Conservation (phyloP, 2,113 vertebrate species). For the Sturnus vulgaris region DNA sequence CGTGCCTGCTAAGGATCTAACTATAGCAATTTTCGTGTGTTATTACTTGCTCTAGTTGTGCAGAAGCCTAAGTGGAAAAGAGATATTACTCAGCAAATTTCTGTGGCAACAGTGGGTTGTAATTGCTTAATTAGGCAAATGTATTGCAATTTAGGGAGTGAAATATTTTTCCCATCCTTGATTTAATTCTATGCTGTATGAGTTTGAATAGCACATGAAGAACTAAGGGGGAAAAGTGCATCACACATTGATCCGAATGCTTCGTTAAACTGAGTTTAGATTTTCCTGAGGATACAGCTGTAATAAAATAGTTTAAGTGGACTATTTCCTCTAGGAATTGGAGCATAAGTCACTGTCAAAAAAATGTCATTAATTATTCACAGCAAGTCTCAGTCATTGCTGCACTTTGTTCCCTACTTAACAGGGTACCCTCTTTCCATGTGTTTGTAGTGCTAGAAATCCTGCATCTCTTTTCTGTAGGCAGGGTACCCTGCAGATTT, state of each 20-base stretch:
- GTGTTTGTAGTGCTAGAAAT: background rate
- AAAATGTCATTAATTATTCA: background rate
- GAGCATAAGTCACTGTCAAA: background rate
- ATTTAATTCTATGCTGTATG: background rate
- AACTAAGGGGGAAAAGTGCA: background rate
- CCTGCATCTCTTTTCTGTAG: background rate
- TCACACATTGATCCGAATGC: background rate
- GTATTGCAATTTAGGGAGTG: background rate
- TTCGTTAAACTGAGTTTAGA: background rate
- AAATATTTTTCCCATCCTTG: background rate
- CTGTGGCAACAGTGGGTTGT: slow-evolving; percentile 1
- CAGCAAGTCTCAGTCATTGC: background rate
- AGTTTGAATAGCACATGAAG: background rate
- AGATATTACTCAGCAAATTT: slow-evolving; percentile 28
- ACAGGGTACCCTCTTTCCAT: background rate
- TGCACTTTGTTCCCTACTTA: background rate
- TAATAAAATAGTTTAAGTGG: background rate
- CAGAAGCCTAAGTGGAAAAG: background rate
- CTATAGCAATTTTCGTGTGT: background rate
- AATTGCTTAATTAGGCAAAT: slow-evolving; percentile 46
- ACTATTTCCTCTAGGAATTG: background rate
- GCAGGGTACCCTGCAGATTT: background rate
- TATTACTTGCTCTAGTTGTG: background rate
- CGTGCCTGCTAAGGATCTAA: background rate
- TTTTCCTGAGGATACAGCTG: background rate